phyloP scores from a whole-genome alignment of 2,888 invertebrate species.

The Rapana venosa region DNA sequence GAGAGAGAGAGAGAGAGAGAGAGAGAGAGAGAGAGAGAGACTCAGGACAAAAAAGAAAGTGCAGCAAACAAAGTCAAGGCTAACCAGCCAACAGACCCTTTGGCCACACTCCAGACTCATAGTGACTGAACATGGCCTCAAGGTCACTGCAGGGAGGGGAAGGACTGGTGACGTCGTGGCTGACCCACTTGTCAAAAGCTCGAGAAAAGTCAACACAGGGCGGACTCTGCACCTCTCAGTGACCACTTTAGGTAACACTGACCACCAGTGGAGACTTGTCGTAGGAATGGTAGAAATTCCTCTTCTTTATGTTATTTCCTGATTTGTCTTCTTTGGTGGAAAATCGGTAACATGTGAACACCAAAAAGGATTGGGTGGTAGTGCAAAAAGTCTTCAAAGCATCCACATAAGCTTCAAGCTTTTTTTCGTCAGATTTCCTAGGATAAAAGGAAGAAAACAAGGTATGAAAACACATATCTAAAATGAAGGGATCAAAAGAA shows the following conservation, averaged over 20 bases:
- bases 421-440: too few species aligned
- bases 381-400: background rate
- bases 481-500: background rate
- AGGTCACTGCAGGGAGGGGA: background rate
- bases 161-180: background rate
- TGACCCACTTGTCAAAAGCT: background rate
- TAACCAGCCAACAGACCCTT: too few species aligned
- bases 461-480: too few species aligned
- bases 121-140: background rate
- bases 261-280: background rate
- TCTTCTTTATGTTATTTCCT: background rate
- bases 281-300: background rate
- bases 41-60: too few species aligned
- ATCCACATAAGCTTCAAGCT: too few species aligned
- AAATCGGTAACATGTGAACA: background rate
- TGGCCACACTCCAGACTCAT: too few species aligned
- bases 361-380: background rate
- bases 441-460: too few species aligned
- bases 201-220: background rate
- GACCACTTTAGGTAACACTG: background rate
- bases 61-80: too few species aligned
- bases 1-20: too few species aligned
- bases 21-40: too few species aligned
- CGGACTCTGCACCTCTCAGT: background rate
- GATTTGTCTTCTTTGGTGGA: background rate